A percentile compares a stretch with the other conserved stretches of the same genome.
Conservation (phyloP, 2,888 invertebrate genomes). For the Mycogona germanica region DNA sequence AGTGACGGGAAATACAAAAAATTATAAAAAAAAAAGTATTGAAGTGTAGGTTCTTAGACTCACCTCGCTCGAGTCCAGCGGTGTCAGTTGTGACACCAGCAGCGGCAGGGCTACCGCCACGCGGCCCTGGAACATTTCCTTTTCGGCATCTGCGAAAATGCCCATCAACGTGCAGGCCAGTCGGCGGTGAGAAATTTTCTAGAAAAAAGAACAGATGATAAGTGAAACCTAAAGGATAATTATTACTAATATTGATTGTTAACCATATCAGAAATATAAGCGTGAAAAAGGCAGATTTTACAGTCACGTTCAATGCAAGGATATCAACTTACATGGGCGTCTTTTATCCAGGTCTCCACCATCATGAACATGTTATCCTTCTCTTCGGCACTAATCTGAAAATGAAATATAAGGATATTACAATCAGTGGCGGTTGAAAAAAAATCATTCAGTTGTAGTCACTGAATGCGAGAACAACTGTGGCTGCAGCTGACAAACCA, state of each 20-base stretch:
- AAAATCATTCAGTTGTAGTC: too few species aligned
- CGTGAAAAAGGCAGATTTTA: neutral
- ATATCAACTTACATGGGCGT: constrained; percentile 43
- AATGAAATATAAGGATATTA: neutral
- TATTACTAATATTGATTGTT: neutral
- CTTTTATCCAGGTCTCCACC: constrained; percentile 53
- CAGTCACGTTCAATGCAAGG: neutral
- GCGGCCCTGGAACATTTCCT: constrained; percentile 52
- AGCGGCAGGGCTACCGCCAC: constrained; percentile 49
- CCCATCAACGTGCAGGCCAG: constrained; percentile 61
- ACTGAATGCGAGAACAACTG: too few species aligned
- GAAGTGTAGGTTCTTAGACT: too few species aligned
- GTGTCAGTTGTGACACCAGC: too few species aligned
- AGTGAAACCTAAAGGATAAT: neutral
- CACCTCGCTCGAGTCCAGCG: too few species aligned
- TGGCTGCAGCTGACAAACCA: too few species aligned
- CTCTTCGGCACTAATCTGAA: constrained; percentile 27
- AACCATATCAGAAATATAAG: neutral
- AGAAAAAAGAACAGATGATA: neutral
- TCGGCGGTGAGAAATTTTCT: neutral
- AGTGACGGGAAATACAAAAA: too few species aligned
- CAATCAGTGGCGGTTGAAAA: neutral
- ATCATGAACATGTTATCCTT: constrained; percentile 54
- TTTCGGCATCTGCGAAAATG: constrained; percentile 64
- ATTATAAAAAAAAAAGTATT: too few species aligned